A percentile compares a stretch with the other conserved stretches of the same genome.
Evolutionary conservation across 2,888 invertebrate species (phyloP).

Genomic region (Drymonia ruficornis): DNA sequence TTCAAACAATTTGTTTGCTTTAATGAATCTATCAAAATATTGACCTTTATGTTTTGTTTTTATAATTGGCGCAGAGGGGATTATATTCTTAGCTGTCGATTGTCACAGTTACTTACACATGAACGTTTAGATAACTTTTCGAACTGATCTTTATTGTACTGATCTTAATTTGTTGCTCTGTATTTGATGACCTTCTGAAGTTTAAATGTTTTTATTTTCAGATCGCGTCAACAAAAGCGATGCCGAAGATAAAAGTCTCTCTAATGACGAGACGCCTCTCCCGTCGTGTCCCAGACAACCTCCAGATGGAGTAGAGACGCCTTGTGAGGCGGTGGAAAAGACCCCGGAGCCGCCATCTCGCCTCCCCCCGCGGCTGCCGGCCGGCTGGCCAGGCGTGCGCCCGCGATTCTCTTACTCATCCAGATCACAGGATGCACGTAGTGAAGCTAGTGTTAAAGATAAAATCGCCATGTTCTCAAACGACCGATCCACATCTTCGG

Average conservation of each 20-base stretch:
- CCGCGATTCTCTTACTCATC: conserved; percentile 74
- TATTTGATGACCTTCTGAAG: background rate
- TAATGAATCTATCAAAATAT: conserved; percentile 2
- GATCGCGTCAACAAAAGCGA: conserved; percentile 78
- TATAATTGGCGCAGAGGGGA: no score
- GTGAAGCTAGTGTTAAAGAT: conserved; percentile 92
- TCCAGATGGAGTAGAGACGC: conserved; percentile 93
- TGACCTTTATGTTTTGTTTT: background rate
- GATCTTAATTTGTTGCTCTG: no score
- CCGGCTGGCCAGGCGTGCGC: conserved; percentile 59
- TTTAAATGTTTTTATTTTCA: conserved; percentile 49
- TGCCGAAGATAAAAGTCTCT: conserved; percentile 77
- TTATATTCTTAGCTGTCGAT: no score
- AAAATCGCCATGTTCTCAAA: conserved; percentile 95
- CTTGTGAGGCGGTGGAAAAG: conserved; percentile 87
- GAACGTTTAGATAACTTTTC: no score
- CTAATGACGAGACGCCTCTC: conserved; percentile 76
- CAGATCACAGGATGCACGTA: conserved; percentile 90
- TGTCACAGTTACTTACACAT: no score
- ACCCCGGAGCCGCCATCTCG: conserved; percentile 68
- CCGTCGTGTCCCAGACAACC: conserved; percentile 89
- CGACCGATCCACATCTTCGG: conserved; percentile 68
- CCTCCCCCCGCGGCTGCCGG: conserved; percentile 64
- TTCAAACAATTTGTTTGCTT: conserved; percentile 15
- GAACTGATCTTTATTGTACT: no score